Percentiles rank a stretch among this genome's conserved stretches.
These are phyloP conservation scores for Chaenogobius annularis DNA, from an alignment of 2,113 vertebrate genomes.

Conservation along the genomic window DNA sequence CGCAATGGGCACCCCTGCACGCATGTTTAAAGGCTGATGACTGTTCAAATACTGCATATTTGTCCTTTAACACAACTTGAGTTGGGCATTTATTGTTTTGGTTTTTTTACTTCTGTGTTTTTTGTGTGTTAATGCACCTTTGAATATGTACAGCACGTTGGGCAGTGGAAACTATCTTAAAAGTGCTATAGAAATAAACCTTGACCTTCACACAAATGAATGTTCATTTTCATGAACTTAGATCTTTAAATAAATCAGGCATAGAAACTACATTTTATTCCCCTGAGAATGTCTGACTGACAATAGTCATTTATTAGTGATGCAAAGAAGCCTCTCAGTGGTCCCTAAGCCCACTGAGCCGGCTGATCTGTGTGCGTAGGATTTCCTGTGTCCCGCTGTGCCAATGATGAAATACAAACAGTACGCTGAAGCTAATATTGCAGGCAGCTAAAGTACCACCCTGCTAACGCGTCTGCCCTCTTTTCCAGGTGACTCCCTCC, in stretches of 20 bases:
- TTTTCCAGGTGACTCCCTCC: constrained; percentile 86
- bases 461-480: neutral
- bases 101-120: too few species aligned
- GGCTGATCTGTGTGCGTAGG: constrained; percentile 13
- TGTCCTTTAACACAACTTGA: too few species aligned
- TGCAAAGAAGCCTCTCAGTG: neutral
- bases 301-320: neutral
- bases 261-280: neutral
- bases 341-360: neutral
- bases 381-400: constrained; percentile 3
- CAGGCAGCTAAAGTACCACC: neutral
- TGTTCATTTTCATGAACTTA: too few species aligned
- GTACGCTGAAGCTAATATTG: neutral
- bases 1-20: too few species aligned
- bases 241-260: neutral
- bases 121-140: too few species aligned
- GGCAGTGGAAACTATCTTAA: too few species aligned
- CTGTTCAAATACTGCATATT: too few species aligned
- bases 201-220: neutral
- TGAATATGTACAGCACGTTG: too few species aligned
- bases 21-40: too few species aligned
- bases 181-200: too few species aligned
- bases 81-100: too few species aligned
- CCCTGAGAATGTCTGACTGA: neutral
- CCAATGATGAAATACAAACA: constrained; percentile 13